Conservation (phyloP, 2,888 invertebrate species). For the Temnothorax ravouxi region DNA sequence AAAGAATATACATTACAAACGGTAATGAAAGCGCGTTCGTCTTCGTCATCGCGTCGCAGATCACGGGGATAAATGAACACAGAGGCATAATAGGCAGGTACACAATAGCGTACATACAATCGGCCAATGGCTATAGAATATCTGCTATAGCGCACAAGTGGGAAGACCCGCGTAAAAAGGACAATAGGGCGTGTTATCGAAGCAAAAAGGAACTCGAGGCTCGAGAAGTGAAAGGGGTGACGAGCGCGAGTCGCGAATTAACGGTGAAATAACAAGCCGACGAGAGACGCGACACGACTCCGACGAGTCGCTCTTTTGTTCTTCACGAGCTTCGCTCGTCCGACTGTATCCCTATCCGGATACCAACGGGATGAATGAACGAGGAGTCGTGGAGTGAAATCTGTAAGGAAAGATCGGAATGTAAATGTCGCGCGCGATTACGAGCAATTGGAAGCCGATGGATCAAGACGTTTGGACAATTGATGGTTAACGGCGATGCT, state of each 20-base stretch:
- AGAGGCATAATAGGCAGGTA: conserved; percentile 69
- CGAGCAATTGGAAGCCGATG: conserved; percentile 51
- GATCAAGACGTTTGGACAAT: conserved; percentile 48
- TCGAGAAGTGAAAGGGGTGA: conserved; percentile 31
- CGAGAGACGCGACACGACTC: conserved; percentile 28
- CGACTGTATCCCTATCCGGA: conserved; percentile 16
- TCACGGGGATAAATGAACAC: conserved; percentile 50
- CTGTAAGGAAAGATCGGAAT: conserved; percentile 25
- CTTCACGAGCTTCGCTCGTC: conserved; percentile 27
- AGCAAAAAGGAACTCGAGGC: conserved; percentile 46
- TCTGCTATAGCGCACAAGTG: conserved; percentile 59
- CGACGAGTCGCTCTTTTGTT: conserved; percentile 54
- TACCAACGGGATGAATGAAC: not conserved
- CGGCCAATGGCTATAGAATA: conserved; percentile 68
- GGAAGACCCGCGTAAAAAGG: conserved; percentile 69
- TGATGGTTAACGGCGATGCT: conserved; percentile 42
- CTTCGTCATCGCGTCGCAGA: conserved; percentile 63
- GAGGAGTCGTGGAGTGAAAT: not conserved
- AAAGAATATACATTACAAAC: conserved; percentile 61
- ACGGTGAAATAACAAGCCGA: conserved; percentile 56
- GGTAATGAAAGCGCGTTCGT: conserved; percentile 59
- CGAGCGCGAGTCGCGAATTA: conserved; percentile 59
- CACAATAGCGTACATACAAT: conserved; percentile 71
- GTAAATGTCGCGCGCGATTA: conserved; percentile 53
- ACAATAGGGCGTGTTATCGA: conserved; percentile 64